phyloP scores from a whole-genome alignment of 2,888 invertebrate species.

The Syritta pipiens region DNA sequence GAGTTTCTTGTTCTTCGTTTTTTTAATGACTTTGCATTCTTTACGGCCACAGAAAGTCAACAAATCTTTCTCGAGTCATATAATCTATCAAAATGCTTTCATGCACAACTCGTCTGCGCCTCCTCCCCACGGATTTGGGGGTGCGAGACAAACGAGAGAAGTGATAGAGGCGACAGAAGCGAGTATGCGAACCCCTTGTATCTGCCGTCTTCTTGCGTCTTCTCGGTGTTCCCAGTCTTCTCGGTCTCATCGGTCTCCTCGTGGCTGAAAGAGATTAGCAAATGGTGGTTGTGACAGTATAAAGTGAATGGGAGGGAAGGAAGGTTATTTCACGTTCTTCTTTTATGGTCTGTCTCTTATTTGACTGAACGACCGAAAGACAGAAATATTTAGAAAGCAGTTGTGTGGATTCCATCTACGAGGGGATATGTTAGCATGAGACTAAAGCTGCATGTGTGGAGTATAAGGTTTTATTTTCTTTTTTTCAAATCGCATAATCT shows the following conservation, averaged over 20 bases:
- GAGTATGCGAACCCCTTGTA: no score
- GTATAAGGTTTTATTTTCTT: no score
- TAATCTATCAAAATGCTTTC: constrained; percentile 59
- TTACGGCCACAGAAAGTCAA: constrained; percentile 49
- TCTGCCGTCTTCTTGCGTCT: no score
- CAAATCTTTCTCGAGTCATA: constrained; percentile 54
- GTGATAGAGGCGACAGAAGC: no score
- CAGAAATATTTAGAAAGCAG: constrained; percentile 29
- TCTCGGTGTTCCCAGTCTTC: no score
- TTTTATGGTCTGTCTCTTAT: no score
- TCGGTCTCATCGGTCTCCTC: constrained; percentile 31
- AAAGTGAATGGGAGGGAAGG: constrained; percentile 6
- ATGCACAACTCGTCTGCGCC: constrained; percentile 35
- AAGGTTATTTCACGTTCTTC: constrained; percentile 11
- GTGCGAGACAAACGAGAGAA: no score
- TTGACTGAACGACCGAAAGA: no score
- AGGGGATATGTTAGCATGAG: no score
- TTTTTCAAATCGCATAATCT: no score
- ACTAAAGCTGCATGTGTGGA: no score
- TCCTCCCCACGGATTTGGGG: background rate
- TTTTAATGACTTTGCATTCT: constrained; percentile 46
- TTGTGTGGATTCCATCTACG: no score
- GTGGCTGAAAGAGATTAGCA: constrained; percentile 47
- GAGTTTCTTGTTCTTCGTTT: constrained; percentile 4
- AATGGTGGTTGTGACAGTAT: constrained; percentile 47